Evolutionary conservation across 2,888 invertebrate genomes (phyloP).

Genomic region (Asteroscopus sphinx): DNA sequence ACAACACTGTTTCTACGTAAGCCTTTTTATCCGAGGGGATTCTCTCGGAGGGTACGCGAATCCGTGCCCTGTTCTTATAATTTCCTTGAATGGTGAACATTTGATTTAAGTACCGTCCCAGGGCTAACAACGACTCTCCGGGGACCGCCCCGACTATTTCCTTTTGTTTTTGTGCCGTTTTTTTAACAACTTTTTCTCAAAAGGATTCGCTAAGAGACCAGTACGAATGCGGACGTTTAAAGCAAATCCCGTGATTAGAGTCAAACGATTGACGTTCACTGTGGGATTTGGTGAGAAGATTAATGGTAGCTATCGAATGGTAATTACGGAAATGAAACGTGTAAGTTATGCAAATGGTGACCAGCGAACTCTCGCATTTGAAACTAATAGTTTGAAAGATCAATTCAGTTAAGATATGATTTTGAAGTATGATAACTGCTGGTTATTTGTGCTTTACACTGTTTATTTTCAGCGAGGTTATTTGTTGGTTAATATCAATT

Average conservation of each 20-base stretch:
- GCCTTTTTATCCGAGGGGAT: conserved; percentile 79
- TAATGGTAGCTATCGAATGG: conserved; percentile 79
- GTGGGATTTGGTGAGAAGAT: conserved; percentile 77
- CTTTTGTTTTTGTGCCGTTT: conserved; percentile 85
- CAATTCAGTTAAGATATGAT: conserved; percentile 41
- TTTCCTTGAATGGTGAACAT: conserved; percentile 88
- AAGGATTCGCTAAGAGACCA: conserved; percentile 79
- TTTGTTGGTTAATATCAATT: conserved; percentile 34
- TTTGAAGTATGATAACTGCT: conserved; percentile 3
- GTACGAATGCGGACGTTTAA: conserved; percentile 76
- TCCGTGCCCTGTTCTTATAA: conserved; percentile 86
- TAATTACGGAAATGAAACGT: conserved; percentile 82
- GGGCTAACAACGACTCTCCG: conserved; percentile 81
- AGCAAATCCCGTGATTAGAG: conserved; percentile 82
- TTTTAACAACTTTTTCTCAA: conserved; percentile 83
- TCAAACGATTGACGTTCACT: conserved; percentile 78
- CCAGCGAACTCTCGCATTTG: conserved; percentile 66
- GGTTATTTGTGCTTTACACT: neutral
- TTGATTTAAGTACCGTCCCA: conserved; percentile 89
- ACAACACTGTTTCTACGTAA: conserved; percentile 73
- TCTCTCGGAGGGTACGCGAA: conserved; percentile 73
- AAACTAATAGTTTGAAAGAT: conserved; percentile 73
- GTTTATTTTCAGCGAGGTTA: neutral
- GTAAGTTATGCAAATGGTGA: conserved; percentile 82
- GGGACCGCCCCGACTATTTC: conserved; percentile 87